Percentiles rank a stretch among this genome's conserved stretches.
These are phyloP conservation scores for Drosophila austrosaltans DNA, from an alignment of 2,888 invertebrate species.

Conservation along the genomic window DNA sequence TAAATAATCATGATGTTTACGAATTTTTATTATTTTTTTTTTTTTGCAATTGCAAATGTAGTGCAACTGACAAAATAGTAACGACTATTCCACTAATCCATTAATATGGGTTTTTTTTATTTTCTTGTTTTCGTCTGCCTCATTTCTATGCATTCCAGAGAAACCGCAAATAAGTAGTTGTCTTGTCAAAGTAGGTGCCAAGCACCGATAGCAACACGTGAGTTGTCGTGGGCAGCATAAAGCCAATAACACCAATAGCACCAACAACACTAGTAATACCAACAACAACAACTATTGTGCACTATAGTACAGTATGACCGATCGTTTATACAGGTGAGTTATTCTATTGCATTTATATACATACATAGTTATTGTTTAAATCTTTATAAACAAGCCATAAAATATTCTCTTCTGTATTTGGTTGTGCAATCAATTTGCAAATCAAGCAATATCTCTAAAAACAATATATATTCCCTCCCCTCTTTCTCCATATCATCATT, in stretches of 20 bases:
- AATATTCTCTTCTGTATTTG: conserved; percentile 9
- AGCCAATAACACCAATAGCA: background rate
- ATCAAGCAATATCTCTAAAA: conserved; percentile 3
- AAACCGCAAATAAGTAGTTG: conserved; percentile 32
- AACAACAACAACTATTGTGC: background rate
- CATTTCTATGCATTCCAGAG: conserved; percentile 45
- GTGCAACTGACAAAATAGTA: conserved; percentile 19
- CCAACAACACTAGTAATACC: background rate
- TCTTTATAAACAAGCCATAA: conserved; percentile 16
- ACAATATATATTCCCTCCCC: background rate
- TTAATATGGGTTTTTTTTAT: conserved; percentile 32
- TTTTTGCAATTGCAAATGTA: conserved; percentile 18
- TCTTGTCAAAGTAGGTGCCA: conserved; percentile 34
- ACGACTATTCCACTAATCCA: conserved; percentile 25
- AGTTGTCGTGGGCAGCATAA: conserved; percentile 28
- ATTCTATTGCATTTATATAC: conserved; percentile 30
- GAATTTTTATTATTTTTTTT: background rate
- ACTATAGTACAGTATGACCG: conserved; percentile 56
- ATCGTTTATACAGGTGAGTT: conserved; percentile 66
- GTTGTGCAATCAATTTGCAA: conserved; percentile 15
- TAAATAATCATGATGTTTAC: conserved; percentile 11
- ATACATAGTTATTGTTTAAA: conserved; percentile 16
- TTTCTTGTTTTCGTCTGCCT: background rate
- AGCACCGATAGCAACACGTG: conserved; percentile 36
- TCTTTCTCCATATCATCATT: background rate